Conservation (phyloP, 2,113 vertebrate species). For the Halichoerus grypus region DNA sequence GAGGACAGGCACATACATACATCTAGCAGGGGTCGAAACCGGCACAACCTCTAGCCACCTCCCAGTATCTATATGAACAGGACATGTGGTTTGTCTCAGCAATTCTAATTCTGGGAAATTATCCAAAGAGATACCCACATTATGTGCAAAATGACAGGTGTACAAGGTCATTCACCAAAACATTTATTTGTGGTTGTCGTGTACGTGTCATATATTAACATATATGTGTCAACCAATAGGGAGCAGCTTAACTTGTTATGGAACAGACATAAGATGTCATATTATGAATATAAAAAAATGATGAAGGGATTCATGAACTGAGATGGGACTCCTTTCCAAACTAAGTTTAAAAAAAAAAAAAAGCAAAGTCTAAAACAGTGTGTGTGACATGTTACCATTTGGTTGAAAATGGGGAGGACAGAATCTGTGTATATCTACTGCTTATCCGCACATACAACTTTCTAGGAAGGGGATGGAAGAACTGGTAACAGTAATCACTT, state of each 20-base stretch:
- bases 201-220: neutral
- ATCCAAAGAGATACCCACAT: neutral
- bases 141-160: neutral
- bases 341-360: neutral
- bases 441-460: neutral
- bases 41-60: neutral
- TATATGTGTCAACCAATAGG: neutral
- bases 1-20: accelerated
- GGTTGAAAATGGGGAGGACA: neutral
- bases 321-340: neutral
- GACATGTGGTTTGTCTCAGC: neutral
- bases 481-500: neutral
- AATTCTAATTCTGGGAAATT: conserved; percentile 22
- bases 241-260: neutral
- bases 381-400: no score
- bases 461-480: neutral
- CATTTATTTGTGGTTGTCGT: neutral
- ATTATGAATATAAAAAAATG: neutral
- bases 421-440: neutral
- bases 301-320: neutral
- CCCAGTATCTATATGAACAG: neutral
- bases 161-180: neutral
- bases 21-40: neutral
- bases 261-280: neutral
- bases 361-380: neutral